Evolutionary conservation across 2,113 vertebrate genomes (phyloP).

Genomic region (Pterocles orientalis): DNA sequence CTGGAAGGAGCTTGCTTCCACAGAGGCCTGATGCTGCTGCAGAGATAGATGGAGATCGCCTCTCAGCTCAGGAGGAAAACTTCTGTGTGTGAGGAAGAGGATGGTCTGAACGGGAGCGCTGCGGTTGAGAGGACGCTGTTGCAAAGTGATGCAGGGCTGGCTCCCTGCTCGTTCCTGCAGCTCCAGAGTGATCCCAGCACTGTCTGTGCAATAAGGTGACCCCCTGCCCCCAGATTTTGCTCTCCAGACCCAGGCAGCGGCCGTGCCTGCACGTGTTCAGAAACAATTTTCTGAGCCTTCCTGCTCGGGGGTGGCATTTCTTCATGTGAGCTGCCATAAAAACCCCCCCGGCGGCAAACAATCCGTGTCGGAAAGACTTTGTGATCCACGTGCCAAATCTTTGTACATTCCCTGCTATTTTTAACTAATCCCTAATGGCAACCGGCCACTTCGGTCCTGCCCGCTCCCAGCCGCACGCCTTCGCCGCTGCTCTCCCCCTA

Average conservation of each 20-base stretch:
- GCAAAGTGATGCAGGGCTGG: background rate
- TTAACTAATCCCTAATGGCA: slow-evolving; percentile 31
- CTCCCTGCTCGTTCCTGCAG: background rate
- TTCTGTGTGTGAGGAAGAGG: background rate
- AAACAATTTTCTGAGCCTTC: accelerated
- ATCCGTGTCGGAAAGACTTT: background rate
- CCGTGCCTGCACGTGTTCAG: accelerated
- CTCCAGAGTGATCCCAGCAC: background rate
- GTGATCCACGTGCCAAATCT: background rate
- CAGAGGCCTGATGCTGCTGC: background rate
- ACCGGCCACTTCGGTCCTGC: background rate
- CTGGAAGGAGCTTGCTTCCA: background rate
- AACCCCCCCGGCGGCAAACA: background rate
- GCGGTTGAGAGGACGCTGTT: background rate
- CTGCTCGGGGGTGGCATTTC: background rate
- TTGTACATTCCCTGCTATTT: slow-evolving; percentile 40
- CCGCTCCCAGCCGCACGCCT: background rate
- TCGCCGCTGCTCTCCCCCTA: background rate
- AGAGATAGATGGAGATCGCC: background rate
- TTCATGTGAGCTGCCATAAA: background rate
- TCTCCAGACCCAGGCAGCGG: background rate
- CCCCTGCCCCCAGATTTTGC: background rate
- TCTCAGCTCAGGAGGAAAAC: background rate
- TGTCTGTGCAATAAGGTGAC: background rate
- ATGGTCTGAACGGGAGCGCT: accelerated